Conservation (phyloP, 2,888 invertebrate species). For the Drosophila lutescens region DNA sequence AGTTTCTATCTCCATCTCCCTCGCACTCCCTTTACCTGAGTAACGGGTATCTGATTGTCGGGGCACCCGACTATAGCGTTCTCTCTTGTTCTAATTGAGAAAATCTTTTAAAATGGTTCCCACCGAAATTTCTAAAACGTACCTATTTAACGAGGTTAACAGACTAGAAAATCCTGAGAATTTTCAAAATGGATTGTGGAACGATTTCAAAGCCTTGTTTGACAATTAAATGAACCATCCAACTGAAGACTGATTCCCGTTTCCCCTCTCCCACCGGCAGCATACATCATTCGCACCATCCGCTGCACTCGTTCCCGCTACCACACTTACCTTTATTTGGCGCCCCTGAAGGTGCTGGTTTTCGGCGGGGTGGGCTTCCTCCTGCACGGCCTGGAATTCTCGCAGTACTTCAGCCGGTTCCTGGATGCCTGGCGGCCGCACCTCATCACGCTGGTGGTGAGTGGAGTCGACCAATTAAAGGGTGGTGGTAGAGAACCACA, state of each 20-base stretch:
- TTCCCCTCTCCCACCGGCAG: constrained; percentile 44
- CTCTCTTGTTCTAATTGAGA: too few species aligned
- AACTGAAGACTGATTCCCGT: neutral
- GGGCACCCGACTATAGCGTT: too few species aligned
- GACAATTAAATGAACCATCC: neutral
- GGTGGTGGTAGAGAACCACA: neutral
- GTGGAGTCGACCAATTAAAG: constrained; percentile 16
- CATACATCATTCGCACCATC: constrained; percentile 79
- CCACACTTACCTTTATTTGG: constrained; percentile 89
- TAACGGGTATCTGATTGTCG: too few species aligned
- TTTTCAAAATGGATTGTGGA: too few species aligned
- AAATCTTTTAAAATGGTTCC: too few species aligned
- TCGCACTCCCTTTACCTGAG: too few species aligned
- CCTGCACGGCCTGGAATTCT: constrained; percentile 83
- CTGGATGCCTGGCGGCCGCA: constrained; percentile 85
- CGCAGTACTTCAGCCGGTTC: constrained; percentile 85
- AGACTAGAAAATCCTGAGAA: too few species aligned
- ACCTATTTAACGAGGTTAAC: too few species aligned
- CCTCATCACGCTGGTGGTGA: constrained; percentile 86
- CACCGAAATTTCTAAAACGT: too few species aligned
- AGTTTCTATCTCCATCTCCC: too few species aligned
- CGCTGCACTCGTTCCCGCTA: constrained; percentile 89
- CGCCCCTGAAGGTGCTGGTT: constrained; percentile 90
- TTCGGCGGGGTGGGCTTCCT: constrained; percentile 88
- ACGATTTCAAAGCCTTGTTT: neutral